These are phyloP conservation scores for Arctocebus calabarensis DNA, from an alignment of 2,797 vertebrate genomes.

Conservation along the genomic window DNA sequence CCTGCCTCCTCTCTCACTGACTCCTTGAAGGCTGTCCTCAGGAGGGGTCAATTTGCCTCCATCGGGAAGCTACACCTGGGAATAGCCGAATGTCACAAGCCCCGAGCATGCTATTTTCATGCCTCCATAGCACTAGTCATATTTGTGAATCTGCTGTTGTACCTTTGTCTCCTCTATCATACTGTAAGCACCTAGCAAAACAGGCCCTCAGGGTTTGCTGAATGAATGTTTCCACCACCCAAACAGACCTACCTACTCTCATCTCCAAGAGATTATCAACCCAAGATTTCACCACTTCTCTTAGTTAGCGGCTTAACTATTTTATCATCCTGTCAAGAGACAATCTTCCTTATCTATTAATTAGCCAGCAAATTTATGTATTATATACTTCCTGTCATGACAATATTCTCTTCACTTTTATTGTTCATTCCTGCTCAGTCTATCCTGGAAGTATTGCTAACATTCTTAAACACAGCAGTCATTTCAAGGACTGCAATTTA, in stretches of 20 bases:
- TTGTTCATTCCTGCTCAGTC: neutral
- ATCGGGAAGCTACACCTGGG: neutral
- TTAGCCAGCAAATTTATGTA: constrained; percentile 13
- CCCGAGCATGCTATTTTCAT: neutral
- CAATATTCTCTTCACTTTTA: neutral
- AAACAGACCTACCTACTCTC: neutral
- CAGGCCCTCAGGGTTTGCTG: neutral
- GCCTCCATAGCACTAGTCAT: rapidly evolving
- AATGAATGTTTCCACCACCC: neutral
- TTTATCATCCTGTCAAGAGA: constrained; percentile 25
- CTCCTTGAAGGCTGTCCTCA: neutral
- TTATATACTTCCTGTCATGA: neutral
- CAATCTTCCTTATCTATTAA: neutral
- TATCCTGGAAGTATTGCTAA: neutral
- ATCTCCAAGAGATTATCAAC: neutral
- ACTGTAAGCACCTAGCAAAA: neutral
- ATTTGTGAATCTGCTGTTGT: neutral
- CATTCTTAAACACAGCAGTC: neutral
- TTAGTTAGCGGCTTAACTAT: neutral
- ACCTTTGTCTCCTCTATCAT: neutral
- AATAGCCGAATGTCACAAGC: rapidly evolving
- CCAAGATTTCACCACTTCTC: neutral
- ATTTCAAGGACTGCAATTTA: neutral
- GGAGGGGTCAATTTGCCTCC: neutral
- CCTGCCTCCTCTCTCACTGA: neutral